A percentile compares a stretch with the other conserved stretches of the same genome.
Conservation (phyloP, 2,888 invertebrate species). For the Phanerotoma sp. region DNA sequence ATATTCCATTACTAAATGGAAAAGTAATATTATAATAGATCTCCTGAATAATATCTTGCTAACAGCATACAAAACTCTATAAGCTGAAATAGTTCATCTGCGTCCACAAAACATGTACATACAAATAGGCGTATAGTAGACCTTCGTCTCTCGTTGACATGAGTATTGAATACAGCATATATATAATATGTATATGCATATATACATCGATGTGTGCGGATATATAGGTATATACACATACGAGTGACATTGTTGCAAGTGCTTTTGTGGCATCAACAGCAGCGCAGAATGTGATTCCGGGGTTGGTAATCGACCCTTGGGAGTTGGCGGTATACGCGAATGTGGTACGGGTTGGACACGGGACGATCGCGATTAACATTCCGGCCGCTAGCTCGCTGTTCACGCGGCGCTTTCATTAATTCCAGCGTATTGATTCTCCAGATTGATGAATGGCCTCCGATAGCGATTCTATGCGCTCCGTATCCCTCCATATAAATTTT, state of each 20-base stretch:
- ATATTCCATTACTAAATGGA: constrained; percentile 5
- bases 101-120: constrained; percentile 32
- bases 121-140: not conserved
- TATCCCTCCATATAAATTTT: constrained; percentile 36
- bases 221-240: too few species aligned
- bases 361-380: constrained; percentile 59
- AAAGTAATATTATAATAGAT: not conserved
- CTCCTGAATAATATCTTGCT: not conserved
- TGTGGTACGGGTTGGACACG: constrained; percentile 48
- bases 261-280: constrained; percentile 29
- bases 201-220: too few species aligned
- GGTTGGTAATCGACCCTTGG: constrained; percentile 45
- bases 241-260: constrained; percentile 39
- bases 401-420: constrained; percentile 59
- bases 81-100: constrained; percentile 26
- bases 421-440: constrained; percentile 58
- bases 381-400: constrained; percentile 57
- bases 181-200: too few species aligned
- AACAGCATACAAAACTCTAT: constrained; percentile 1
- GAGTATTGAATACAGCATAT: constrained; percentile 39
- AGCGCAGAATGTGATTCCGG: constrained; percentile 9
- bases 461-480: constrained; percentile 55
- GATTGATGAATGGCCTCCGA: constrained; percentile 59
- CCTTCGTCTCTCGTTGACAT: not conserved
- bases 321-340: constrained; percentile 51